These are phyloP conservation scores for Spheniscus humboldti DNA, from an alignment of 2,797 vertebrate species.

Conservation along the genomic window DNA sequence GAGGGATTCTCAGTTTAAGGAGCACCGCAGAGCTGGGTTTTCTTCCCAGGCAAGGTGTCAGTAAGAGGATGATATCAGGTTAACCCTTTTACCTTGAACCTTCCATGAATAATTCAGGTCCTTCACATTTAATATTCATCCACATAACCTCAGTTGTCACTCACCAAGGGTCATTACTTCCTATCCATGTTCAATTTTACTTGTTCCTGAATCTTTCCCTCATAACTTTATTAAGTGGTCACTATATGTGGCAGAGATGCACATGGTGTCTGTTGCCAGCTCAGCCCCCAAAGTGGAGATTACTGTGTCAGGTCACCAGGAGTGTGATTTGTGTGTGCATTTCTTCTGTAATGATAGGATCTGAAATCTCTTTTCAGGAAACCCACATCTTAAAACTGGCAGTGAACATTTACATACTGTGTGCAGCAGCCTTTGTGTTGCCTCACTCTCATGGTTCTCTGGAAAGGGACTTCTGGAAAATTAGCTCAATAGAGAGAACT, in stretches of 20 bases:
- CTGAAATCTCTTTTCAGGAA: background rate
- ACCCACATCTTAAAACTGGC: background rate
- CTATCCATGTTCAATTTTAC: background rate
- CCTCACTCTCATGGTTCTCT: background rate
- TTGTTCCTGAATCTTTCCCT: background rate
- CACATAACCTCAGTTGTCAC: constrained; percentile 17
- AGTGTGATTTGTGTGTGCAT: background rate
- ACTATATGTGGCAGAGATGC: background rate
- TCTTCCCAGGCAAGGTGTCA: constrained; percentile 1
- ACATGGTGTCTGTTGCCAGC: background rate
- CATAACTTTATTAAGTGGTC: background rate
- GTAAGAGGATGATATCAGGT: constrained; percentile 24
- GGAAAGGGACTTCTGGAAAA: background rate
- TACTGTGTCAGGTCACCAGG: background rate
- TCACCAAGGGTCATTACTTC: background rate
- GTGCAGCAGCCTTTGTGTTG: background rate
- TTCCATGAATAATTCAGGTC: constrained; percentile 56
- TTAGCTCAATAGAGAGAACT: background rate
- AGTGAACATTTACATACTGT: background rate
- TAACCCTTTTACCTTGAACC: constrained; percentile 60
- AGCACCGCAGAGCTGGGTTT: background rate
- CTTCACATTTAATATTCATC: constrained; percentile 53
- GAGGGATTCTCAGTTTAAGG: background rate
- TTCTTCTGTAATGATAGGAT: background rate
- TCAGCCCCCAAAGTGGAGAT: background rate